These are phyloP conservation scores for Uloborus plumipes DNA, from an alignment of 2,888 invertebrate species.

Conservation along the genomic window DNA sequence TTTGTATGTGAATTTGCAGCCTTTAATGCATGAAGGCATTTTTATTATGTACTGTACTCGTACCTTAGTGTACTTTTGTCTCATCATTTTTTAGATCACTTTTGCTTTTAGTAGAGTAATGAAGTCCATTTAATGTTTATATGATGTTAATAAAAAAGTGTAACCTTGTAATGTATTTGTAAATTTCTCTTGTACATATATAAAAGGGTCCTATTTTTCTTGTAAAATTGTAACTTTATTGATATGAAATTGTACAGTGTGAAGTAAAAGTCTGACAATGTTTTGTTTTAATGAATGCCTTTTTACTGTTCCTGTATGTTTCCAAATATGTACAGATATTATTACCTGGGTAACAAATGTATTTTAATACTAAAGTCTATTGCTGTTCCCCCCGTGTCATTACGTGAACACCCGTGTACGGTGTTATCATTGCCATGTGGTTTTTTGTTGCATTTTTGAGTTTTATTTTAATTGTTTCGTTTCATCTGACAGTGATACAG, in stretches of 20 bases:
- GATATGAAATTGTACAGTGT: slow-evolving; percentile 59
- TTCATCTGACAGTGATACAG: slow-evolving; percentile 44
- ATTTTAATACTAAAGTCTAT: slow-evolving; percentile 65
- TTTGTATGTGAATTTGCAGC: slow-evolving; percentile 65
- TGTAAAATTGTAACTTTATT: slow-evolving; percentile 60
- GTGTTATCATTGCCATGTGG: slow-evolving; percentile 44
- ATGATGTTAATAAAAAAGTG: slow-evolving; percentile 62
- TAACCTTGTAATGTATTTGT: slow-evolving; percentile 62
- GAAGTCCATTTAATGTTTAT: slow-evolving; percentile 65
- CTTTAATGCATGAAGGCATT: slow-evolving; percentile 61
- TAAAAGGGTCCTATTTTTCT: slow-evolving; percentile 64
- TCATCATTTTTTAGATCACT: slow-evolving; percentile 53
- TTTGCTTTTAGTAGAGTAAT: slow-evolving; percentile 56
- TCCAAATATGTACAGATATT: slow-evolving; percentile 61
- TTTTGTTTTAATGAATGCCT: slow-evolving; percentile 64
- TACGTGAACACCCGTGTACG: slow-evolving; percentile 25
- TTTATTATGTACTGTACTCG: slow-evolving; percentile 58
- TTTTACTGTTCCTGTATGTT: slow-evolving; percentile 64
- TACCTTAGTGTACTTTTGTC: slow-evolving; percentile 43
- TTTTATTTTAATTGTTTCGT: slow-evolving; percentile 27
- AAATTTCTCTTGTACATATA: slow-evolving; percentile 60
- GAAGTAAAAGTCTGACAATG: slow-evolving; percentile 45
- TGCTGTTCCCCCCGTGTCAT: slow-evolving; percentile 51
- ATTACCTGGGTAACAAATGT: slow-evolving; percentile 62
- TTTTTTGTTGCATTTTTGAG: slow-evolving; percentile 35